phyloP scores from a whole-genome alignment of 1,140 invertebrate species.

The Apis laboriosa region DNA sequence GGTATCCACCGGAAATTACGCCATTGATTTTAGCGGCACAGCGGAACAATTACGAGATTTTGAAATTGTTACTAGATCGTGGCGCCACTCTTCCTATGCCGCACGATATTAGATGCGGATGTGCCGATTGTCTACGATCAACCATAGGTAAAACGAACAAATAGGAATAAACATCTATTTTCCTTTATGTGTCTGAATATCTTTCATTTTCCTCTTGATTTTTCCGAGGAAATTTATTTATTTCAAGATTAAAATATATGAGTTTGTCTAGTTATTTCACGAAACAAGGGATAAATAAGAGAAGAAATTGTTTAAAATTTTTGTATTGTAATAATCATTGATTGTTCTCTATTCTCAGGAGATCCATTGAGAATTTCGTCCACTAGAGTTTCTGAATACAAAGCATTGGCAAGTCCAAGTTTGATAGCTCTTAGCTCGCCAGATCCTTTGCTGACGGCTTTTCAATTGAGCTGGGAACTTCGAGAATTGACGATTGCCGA shows the following conservation, averaged over 20 bases:
- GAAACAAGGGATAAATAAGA: not conserved
- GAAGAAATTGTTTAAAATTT: not conserved
- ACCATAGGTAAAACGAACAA: slow-evolving; percentile 83
- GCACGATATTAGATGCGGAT: slow-evolving; percentile 92
- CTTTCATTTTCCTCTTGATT: no score
- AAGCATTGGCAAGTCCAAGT: slow-evolving; percentile 94
- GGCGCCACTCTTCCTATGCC: slow-evolving; percentile 93
- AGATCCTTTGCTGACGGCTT: slow-evolving; percentile 92
- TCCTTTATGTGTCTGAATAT: no score
- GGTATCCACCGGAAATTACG: slow-evolving; percentile 95
- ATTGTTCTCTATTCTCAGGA: slow-evolving; percentile 33
- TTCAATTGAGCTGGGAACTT: slow-evolving; percentile 91
- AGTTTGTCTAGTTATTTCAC: no score
- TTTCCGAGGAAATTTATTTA: no score
- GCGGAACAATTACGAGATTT: slow-evolving; percentile 96
- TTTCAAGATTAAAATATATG: no score
- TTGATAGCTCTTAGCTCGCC: slow-evolving; percentile 92
- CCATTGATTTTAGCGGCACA: slow-evolving; percentile 95
- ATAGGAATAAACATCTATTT: not conserved
- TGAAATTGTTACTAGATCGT: slow-evolving; percentile 94
- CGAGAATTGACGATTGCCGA: slow-evolving; percentile 89
- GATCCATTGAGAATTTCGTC: slow-evolving; percentile 92
- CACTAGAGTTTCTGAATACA: slow-evolving; percentile 95
- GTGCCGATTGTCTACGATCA: slow-evolving; percentile 88
- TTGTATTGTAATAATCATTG: not conserved